Conservation (phyloP, 2,797 vertebrate genomes). For the Danio albolineatus region DNA sequence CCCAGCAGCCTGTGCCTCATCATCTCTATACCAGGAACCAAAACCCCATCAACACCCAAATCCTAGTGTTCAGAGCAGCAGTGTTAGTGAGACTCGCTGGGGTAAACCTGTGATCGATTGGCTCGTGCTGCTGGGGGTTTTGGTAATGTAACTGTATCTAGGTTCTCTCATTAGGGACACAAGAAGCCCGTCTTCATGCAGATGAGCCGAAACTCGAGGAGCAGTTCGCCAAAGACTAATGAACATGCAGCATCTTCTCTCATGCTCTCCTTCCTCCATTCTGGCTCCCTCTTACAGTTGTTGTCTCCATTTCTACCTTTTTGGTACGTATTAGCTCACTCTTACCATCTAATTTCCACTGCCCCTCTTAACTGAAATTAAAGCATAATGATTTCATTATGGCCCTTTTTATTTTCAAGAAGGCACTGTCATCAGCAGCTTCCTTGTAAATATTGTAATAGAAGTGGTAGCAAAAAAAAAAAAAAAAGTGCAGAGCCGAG, state of each 20-base stretch:
- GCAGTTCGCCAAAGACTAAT: constrained; percentile 66
- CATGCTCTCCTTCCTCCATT: constrained; percentile 22
- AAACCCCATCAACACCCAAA: constrained; percentile 70
- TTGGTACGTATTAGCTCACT: constrained; percentile 6
- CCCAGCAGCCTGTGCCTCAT: constrained; percentile 28
- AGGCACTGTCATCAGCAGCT: neutral
- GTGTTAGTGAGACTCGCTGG: constrained; percentile 70
- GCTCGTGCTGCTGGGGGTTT: constrained; percentile 65
- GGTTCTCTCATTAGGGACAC: constrained; percentile 80
- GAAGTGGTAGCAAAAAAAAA: neutral
- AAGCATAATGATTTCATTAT: constrained; percentile 35
- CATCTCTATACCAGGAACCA: constrained; percentile 56
- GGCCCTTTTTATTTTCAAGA: constrained; percentile 27
- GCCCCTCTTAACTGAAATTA: constrained; percentile 15
- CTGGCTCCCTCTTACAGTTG: constrained; percentile 27
- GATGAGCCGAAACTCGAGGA: constrained; percentile 81
- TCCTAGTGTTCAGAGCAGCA: constrained; percentile 59
- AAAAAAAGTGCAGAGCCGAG: neutral
- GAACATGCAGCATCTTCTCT: constrained; percentile 52
- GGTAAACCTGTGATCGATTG: constrained; percentile 77
- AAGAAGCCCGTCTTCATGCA: constrained; percentile 77
- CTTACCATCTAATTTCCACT: constrained; percentile 22
- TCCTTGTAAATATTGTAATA: constrained; percentile 14
- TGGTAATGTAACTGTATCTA: constrained; percentile 75
- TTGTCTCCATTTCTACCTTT: constrained; percentile 10